Evolutionary conservation across 2,113 vertebrate species (phyloP), one percentile per base, ranked within the genome.

Genomic region (Tenebrosternarchus preto): DNA sequence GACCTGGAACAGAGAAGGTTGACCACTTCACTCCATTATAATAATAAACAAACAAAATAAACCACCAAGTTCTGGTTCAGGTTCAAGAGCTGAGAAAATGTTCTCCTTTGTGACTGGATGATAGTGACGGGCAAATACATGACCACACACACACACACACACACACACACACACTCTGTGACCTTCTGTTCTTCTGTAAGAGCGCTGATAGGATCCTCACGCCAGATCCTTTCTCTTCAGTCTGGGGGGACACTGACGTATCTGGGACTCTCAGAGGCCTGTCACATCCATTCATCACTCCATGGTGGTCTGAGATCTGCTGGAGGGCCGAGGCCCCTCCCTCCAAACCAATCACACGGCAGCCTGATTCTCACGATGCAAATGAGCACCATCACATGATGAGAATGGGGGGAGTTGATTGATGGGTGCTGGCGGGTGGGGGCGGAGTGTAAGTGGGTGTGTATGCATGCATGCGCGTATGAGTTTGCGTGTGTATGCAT

Each of bases 221-320:
- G 50, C 59, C 27, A 67, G 64, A 57, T 43, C 72, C 50, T 11
- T 55, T 33, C 16, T 59, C 72, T 33, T 36, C 71, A 20, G 25
- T 59, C 27, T 74, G 55, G 6, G 16, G n/a, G 19, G 55, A 82
- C 69, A 73, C 55, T 78, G 46, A 46, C 19, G 4, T 25, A 20
- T 61, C 5, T 69, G 72, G 67, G 60, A 46, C 17, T 60, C 43
- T 33, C 60, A n/a, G 60, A 60, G 24, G n/a, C 22, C 11, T 73
- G 76, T 82, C 50, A 66, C 61, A 5, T 46, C 60, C 76, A 82
- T 82, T 82, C 78, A 82, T 82, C 81, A 74, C 71, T 56, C 66
- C 24, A 6, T 5, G 61, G 31, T 63, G 67, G 43, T 46, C 56
- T 22, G 67, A 72, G 67, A 82, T 72, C 59, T 33, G 24, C 70